phyloP scores from a whole-genome alignment of 2,113 vertebrate genomes.

The Phylloscopus whistleri region DNA sequence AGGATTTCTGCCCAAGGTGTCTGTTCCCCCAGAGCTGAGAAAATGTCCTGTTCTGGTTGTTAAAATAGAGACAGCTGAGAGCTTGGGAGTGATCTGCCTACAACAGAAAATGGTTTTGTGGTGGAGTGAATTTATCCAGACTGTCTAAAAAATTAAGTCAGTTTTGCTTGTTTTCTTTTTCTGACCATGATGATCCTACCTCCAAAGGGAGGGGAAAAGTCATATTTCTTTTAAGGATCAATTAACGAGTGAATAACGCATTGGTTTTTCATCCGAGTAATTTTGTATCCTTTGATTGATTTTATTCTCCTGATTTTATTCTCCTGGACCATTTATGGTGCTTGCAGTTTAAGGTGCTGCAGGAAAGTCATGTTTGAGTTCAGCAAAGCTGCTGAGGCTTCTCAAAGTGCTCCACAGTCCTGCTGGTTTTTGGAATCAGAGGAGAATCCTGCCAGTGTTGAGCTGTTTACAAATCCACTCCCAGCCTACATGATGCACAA shows the following conservation, averaged over 20 bases:
- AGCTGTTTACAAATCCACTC: background rate
- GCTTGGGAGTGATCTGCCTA: background rate
- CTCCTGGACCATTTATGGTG: background rate
- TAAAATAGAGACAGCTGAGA: background rate
- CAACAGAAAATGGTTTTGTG: background rate
- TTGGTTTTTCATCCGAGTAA: background rate
- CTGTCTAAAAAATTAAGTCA: background rate
- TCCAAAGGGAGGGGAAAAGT: background rate
- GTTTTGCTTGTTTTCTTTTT: background rate
- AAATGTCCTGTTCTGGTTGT: background rate
- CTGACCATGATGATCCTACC: background rate
- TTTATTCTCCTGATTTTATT: background rate
- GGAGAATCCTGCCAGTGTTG: background rate
- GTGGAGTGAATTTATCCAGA: background rate
- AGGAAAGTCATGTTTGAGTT: background rate
- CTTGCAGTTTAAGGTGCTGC: background rate
- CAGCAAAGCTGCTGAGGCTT: background rate
- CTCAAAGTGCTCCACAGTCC: background rate
- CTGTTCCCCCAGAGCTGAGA: background rate
- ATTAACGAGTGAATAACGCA: background rate
- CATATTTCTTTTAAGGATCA: background rate
- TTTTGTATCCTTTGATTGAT: background rate
- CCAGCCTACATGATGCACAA: background rate
- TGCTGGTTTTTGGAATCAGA: background rate
- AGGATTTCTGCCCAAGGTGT: background rate